Conservation (phyloP, 1,140 invertebrate species). For the Zaprionus nigranus region DNA sequence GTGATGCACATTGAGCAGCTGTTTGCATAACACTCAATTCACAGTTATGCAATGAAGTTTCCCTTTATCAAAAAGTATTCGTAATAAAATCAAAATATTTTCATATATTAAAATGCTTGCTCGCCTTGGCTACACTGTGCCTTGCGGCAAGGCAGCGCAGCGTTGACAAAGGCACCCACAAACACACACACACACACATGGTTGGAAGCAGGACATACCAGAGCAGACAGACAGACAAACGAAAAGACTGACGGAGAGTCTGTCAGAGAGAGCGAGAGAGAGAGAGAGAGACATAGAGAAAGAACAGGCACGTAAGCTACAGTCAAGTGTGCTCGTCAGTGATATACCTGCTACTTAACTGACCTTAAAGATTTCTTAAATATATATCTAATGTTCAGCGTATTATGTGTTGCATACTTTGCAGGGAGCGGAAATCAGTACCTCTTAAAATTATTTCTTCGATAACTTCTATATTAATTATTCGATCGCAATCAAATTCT, state of each 20-base stretch:
- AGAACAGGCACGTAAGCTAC: not conserved
- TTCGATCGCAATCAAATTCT: too few relatives aligned
- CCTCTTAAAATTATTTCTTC: too few relatives aligned
- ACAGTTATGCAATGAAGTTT: not conserved
- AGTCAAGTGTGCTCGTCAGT: slow-evolving; percentile 2
- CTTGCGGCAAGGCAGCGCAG: slow-evolving; percentile 17
- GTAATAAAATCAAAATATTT: not conserved
- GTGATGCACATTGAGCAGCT: too few relatives aligned
- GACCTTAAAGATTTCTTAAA: too few relatives aligned
- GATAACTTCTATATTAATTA: too few relatives aligned
- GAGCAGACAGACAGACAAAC: not conserved
- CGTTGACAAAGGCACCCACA: slow-evolving; percentile 16
- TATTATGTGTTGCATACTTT: too few relatives aligned
- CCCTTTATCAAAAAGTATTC: not conserved
- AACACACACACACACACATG: slow-evolving; percentile 1
- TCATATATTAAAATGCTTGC: not conserved
- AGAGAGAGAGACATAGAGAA: not conserved
- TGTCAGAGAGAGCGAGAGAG: slow-evolving; percentile 2
- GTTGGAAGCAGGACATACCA: not conserved
- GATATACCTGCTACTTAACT: too few relatives aligned
- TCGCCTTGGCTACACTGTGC: slow-evolving; percentile 5
- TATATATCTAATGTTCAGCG: too few relatives aligned
- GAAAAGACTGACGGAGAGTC: not conserved
- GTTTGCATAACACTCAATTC: too few relatives aligned
- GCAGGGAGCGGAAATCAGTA: too few relatives aligned